These are phyloP conservation scores for Caenorhabditis becei DNA, from an alignment of 2,888 invertebrate genomes.

Conservation along the genomic window DNA sequence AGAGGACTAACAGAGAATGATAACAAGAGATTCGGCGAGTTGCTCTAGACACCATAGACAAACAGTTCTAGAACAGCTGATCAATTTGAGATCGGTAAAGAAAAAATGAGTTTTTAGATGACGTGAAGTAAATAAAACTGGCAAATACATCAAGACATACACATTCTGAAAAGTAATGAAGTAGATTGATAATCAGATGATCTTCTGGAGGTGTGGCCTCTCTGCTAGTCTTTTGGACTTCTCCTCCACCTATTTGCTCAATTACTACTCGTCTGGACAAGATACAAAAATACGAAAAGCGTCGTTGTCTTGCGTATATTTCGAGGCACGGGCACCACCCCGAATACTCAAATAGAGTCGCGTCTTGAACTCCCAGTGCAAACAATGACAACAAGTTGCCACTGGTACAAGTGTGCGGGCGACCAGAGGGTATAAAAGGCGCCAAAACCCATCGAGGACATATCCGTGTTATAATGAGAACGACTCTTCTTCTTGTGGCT, in stretches of 20 bases:
- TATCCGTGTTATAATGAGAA: constrained; percentile 21
- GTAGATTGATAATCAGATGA: too few species aligned
- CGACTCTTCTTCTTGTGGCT: constrained; percentile 22
- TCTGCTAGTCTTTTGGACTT: constrained; percentile 14
- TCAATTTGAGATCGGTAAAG: too few species aligned
- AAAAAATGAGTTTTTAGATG: too few species aligned
- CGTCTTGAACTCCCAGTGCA: constrained; percentile 47
- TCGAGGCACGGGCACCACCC: constrained; percentile 51
- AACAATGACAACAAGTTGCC: constrained; percentile 56
- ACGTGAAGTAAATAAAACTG: too few species aligned
- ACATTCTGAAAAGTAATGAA: too few species aligned
- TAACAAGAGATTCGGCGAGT: too few species aligned
- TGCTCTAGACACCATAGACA: too few species aligned
- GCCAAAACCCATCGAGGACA: constrained; percentile 15
- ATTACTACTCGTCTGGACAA: constrained; percentile 26
- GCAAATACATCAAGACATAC: too few species aligned
- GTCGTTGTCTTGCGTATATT: too few species aligned
- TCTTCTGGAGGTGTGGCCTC: too few species aligned
- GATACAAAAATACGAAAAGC: constrained; percentile 48
- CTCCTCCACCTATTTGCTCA: constrained; percentile 20
- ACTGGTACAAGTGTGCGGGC: constrained; percentile 43
- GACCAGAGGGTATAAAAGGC: constrained; percentile 41
- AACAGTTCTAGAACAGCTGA: too few species aligned
- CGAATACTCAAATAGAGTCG: constrained; percentile 49
- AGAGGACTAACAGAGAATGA: too few species aligned